phyloP scores from a whole-genome alignment of 2,888 invertebrate species.

The Pyrrhia umbra region DNA sequence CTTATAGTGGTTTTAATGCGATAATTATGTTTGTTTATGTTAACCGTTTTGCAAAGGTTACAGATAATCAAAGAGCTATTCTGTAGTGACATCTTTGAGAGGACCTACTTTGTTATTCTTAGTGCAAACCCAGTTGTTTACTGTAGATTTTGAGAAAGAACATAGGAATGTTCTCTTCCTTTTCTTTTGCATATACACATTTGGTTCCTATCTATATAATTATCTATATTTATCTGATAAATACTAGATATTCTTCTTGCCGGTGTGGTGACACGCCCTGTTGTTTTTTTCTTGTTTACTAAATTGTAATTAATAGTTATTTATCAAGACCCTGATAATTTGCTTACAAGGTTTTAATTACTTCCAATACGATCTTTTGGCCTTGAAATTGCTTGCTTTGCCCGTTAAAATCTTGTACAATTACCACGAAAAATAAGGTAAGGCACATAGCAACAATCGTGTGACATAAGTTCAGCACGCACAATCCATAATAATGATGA shows the following conservation, averaged over 20 bases:
- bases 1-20: conserved; percentile 52
- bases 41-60: conserved; percentile 32
- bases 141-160: neutral
- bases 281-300: conserved; percentile 7
- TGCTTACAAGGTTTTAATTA: conserved; percentile 20
- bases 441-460: conserved; percentile 51
- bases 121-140: neutral
- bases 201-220: too few species aligned
- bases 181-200: too few species aligned
- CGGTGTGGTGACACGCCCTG: neutral
- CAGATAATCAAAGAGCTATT: conserved; percentile 20
- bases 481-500: conserved; percentile 76
- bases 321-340: conserved; percentile 12
- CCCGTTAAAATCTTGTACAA: conserved; percentile 5
- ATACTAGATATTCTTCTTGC: neutral
- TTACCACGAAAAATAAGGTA: conserved; percentile 19
- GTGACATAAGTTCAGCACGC: conserved; percentile 72
- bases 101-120: neutral
- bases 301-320: too few species aligned
- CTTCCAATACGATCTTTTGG: conserved; percentile 5
- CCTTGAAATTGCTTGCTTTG: conserved; percentile 35
- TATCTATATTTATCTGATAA: neutral
- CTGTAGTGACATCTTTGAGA: conserved; percentile 14
- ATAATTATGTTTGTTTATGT: conserved; percentile 39
- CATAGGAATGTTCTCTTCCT: neutral